phyloP scores from a whole-genome alignment of 2,113 vertebrate genomes.

The Labeo catla region DNA sequence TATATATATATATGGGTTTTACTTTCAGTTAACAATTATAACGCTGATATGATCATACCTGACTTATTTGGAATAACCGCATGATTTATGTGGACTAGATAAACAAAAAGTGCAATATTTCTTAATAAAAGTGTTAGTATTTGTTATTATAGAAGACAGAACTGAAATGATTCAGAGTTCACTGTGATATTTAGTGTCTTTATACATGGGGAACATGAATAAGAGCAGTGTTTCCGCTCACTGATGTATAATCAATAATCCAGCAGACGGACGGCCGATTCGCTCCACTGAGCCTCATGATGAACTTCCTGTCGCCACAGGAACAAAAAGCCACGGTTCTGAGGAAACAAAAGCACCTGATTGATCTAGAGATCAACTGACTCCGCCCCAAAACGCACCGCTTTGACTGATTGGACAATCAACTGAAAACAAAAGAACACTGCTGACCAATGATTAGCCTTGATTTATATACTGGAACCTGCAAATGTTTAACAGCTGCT shows the following conservation, averaged over 20 bases:
- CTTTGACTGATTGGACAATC: slow-evolving; percentile 45
- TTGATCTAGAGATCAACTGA: slow-evolving; percentile 45
- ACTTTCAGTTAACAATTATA: no score
- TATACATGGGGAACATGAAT: no score
- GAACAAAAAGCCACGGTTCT: slow-evolving; percentile 34
- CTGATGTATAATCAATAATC: background rate
- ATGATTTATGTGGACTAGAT: no score
- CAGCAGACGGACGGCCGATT: background rate
- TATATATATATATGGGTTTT: no score
- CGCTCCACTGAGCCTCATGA: background rate
- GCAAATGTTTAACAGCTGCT: slow-evolving; percentile 47
- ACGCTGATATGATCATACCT: no score
- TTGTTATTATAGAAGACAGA: no score
- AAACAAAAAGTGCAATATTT: no score
- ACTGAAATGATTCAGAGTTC: no score
- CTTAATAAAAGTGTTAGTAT: no score
- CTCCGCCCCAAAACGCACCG: background rate
- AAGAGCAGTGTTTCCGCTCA: background rate
- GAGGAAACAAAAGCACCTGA: slow-evolving; percentile 39
- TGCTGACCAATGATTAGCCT: slow-evolving; percentile 30
- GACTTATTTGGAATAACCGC: no score
- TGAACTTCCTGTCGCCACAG: slow-evolving; percentile 32
- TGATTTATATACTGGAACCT: no score
- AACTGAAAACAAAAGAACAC: slow-evolving; percentile 39
- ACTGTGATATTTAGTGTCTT: no score